Evolutionary conservation across 2,888 invertebrate genomes (phyloP), one percentile per base, ranked within the genome.

Genomic region (Xestobium rufovillosum): DNA sequence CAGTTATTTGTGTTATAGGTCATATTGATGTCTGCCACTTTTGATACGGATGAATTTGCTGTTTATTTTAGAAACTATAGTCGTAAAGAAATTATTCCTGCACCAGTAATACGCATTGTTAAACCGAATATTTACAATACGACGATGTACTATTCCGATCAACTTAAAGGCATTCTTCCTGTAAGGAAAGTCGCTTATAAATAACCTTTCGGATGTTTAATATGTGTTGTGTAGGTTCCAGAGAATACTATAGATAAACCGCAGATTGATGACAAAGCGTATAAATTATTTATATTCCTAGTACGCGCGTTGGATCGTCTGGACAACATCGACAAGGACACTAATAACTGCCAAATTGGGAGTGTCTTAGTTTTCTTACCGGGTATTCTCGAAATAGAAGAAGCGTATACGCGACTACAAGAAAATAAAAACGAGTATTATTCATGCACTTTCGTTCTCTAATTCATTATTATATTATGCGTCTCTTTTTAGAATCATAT

Each of bases 21-120:
- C 0, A 73, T 96, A 33, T 69, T 96, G 2, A 96, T 96, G 95
- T 95, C 94, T 0, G 96, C 96, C 0, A 95, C 96, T 2, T 81
- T 94, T 51, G 78, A 91, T 55, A 73, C 80, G 0, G 64, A 73
- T 2, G 71, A 73, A 43, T 89, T 89, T 66, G 72, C 79, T 0
- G 60, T 76, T 15, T 90, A 90, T 46, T 66, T 80, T 57, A 63
- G 68, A 10, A 58, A 65, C 3, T 69, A 69, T 1, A 52, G 61
- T 4, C 47, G 61, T 9, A 45, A 52, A 26, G 49, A 55, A 12
- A 51, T 63, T 23, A 50, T 63, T 9, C 63, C 67, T 8, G 76
- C 79, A 0, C 81, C 77, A 1, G 62, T 78, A 9, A 54, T 81
- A 44, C 75, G 61, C 50, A 69, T 73, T 30, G 69, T 60, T 44